These are phyloP conservation scores for Actinemys pallida DNA, from an alignment of 2,113 vertebrate genomes.

Conservation along the genomic window DNA sequence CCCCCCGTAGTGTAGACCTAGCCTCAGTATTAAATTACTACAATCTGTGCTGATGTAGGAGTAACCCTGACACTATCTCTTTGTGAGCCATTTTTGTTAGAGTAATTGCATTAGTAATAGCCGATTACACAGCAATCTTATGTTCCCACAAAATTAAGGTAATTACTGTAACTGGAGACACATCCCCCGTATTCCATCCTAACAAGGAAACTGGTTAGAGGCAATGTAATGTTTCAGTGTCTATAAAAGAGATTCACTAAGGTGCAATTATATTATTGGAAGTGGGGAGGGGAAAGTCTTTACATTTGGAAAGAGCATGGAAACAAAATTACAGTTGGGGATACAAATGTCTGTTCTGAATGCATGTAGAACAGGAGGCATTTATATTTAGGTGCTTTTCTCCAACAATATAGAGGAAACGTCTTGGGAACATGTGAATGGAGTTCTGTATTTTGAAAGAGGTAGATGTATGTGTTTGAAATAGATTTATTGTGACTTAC, in stretches of 20 bases:
- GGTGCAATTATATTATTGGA: constrained; percentile 64
- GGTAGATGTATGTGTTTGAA: background rate
- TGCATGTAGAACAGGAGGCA: background rate
- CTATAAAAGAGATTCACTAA: constrained; percentile 61
- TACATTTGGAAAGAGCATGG: constrained; percentile 14
- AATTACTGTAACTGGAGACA: constrained; percentile 73
- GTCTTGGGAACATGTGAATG: background rate
- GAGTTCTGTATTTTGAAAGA: background rate
- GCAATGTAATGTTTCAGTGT: constrained; percentile 45
- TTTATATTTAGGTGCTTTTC: constrained; percentile 1
- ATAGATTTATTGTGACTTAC: background rate
- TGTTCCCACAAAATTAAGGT: constrained; percentile 76
- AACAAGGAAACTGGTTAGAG: constrained; percentile 57
- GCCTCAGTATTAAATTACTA: constrained; percentile 75
- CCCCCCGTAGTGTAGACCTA: too few relatives aligned
- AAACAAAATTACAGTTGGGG: constrained; percentile 34
- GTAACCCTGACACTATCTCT: constrained; percentile 63
- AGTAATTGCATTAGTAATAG: constrained; percentile 78
- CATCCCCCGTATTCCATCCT: constrained; percentile 59
- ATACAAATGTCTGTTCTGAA: background rate
- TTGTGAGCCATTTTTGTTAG: constrained; percentile 65
- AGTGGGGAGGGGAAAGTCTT: background rate
- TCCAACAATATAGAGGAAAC: background rate
- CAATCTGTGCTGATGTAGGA: constrained; percentile 65
- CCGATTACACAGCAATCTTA: constrained; percentile 67